A percentile compares a stretch with the other conserved stretches of the same genome.
Evolutionary conservation across 2,888 invertebrate species (phyloP).

Genomic region (Pemphredon lugubris): DNA sequence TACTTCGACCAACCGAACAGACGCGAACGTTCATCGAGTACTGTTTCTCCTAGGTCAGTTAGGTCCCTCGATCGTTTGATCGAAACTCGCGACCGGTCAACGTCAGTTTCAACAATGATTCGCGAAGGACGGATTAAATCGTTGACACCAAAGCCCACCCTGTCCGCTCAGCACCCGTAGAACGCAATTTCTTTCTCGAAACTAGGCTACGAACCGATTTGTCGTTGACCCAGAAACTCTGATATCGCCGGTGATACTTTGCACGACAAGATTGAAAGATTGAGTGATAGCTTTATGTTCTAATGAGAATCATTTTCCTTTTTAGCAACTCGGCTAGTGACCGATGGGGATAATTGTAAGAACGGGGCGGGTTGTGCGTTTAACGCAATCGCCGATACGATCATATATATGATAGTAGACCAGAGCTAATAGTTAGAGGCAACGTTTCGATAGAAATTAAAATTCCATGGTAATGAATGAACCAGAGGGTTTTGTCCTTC

Average conservation of each 20-base stretch:
- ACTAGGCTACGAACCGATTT: neutral
- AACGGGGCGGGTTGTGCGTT: constrained; percentile 53
- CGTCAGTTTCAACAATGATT: constrained; percentile 28
- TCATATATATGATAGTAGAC: neutral
- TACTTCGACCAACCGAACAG: constrained; percentile 9
- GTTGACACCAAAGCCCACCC: constrained; percentile 15
- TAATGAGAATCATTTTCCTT: neutral
- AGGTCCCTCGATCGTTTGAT: constrained; percentile 20
- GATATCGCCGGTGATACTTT: neutral
- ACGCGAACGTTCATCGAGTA: constrained; percentile 57
- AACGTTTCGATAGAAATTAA: constrained; percentile 9
- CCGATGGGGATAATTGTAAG: constrained; percentile 28
- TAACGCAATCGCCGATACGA: constrained; percentile 23
- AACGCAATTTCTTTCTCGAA: neutral
- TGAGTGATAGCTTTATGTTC: too few relatives aligned
- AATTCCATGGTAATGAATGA: constrained; percentile 34
- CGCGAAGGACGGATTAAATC: constrained; percentile 48
- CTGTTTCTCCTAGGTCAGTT: constrained; percentile 65
- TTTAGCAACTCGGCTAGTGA: constrained; percentile 48
- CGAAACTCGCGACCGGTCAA: constrained; percentile 27
- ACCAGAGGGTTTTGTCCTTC: constrained; percentile 41
- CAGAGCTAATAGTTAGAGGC: neutral
- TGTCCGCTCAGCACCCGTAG: neutral
- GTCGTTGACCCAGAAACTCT: neutral
- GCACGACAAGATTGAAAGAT: too few relatives aligned